Base-by-base conservation (phyloP, 2,113 vertebrate genomes). In the Lampris megalopsis region DNA sequence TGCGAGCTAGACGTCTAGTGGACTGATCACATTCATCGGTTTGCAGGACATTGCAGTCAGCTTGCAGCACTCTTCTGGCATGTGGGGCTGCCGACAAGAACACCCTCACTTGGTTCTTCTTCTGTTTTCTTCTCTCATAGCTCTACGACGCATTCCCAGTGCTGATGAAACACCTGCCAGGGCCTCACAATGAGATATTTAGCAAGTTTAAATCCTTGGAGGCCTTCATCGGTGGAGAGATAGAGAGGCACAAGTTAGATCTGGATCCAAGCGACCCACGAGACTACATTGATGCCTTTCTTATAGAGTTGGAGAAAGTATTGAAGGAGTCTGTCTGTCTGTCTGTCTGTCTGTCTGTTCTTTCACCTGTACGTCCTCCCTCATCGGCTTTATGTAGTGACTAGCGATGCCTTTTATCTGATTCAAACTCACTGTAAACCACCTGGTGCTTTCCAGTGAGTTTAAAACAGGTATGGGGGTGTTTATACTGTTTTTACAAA, bases 261-360 rank as follows among this genome's bases (percentile, higher is more conserved):
- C 87, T 94, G 89, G 93, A 96, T 13, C 91, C 93, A 7, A 87
- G 66, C 0, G 87, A 94, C 64, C 86, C 89, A 4, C 90, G 89
- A 45, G 95, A 97, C 78, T 96, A 95, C 82, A 96, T 96, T 0
- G 96, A 97, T 72, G 87, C 89, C 81, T 97, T 96, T 84, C 93
- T 97, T 40, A 82, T 88, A 0, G 93, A 97, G 87, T 92, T 94
- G 36, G 68, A 86, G 73, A 95, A 92, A 88, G 96, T 97, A 83
- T 1, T 58, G 9, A 48, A 11, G 8, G 50, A 9, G 36, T 4
- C 35, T 65, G 24, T 36, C 1, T 10, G n/a, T 6, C 35, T 0
- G 5, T 11, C 65, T 41, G 47, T 9, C 49, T 50, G 49, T n/a
- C n/a, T 53, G 50, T 2, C 50, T 45, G 43, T 45, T 45, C 43